Evolutionary conservation across 2,888 invertebrate genomes (phyloP).

Genomic region (Torymus auratus): DNA sequence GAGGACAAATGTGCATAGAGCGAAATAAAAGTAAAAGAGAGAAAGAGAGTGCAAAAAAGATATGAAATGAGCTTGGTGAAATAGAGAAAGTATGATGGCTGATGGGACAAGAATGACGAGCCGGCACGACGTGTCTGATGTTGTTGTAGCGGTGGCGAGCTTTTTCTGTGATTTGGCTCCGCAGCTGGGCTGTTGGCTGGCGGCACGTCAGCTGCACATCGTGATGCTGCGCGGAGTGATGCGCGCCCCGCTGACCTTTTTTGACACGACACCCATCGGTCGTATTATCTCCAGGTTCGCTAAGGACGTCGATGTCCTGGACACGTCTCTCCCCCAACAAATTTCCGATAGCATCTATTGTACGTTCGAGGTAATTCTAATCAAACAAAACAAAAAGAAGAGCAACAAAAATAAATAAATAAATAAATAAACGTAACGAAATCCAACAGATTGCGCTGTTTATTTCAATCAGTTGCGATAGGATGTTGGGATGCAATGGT

Average conservation of each 20-base stretch:
- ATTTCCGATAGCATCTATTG: conserved; percentile 84
- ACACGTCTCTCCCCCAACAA: conserved; percentile 83
- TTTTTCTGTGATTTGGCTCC: conserved; percentile 84
- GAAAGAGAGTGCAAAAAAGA: not conserved
- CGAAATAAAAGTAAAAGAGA: conserved; percentile 24
- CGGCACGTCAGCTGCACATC: conserved; percentile 79
- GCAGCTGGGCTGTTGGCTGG: conserved; percentile 83
- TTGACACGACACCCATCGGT: conserved; percentile 78
- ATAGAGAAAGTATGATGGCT: conserved; percentile 59
- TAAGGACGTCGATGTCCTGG: conserved; percentile 86
- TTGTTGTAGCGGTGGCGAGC: conserved; percentile 84
- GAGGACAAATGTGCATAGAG: conserved; percentile 17
- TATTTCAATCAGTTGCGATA: not conserved
- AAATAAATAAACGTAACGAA: not conserved
- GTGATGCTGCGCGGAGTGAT: conserved; percentile 76
- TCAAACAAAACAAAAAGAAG: conserved; percentile 36
- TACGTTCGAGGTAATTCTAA: conserved; percentile 83
- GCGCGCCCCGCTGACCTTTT: conserved; percentile 78
- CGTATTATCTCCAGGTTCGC: conserved; percentile 82
- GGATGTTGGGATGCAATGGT: not conserved
- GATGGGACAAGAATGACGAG: conserved; percentile 50
- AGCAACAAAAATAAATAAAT: too few species aligned
- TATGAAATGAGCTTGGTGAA: conserved; percentile 1
- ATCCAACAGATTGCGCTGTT: conserved; percentile 3
- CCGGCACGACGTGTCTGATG: conserved; percentile 73